phyloP scores from a whole-genome alignment of 2,113 vertebrate species.

The Columba livia region DNA sequence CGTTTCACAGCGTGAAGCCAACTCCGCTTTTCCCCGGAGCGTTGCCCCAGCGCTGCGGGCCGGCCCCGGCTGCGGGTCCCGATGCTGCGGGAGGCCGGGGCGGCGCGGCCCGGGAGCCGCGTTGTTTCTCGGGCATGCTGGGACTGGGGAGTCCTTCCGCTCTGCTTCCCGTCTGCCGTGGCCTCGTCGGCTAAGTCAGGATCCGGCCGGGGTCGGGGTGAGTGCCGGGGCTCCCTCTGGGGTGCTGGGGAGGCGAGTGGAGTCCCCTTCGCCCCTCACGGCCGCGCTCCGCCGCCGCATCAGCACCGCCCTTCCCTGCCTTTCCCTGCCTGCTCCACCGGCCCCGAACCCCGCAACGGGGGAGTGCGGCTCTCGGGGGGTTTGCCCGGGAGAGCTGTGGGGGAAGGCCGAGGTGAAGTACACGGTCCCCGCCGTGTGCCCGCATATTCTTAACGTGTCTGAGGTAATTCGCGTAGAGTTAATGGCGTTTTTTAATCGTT shows the following conservation, averaged over 20 bases:
- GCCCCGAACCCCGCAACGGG: background rate
- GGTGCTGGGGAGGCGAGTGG: background rate
- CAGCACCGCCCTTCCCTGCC: too few species aligned
- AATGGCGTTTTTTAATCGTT: background rate
- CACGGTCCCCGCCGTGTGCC: too few species aligned
- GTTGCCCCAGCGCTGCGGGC: background rate
- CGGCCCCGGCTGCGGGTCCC: too few species aligned
- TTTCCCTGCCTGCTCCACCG: too few species aligned
- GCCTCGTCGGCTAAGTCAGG: rapidly evolving
- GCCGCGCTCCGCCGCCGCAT: rapidly evolving
- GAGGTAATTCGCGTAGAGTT: rapidly evolving
- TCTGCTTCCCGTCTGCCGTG: background rate
- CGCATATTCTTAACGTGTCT: rapidly evolving
- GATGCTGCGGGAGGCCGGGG: too few species aligned
- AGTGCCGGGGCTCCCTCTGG: background rate
- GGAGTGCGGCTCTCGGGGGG: rapidly evolving
- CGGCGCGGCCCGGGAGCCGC: background rate
- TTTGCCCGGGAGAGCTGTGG: background rate
- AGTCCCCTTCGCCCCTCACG: background rate
- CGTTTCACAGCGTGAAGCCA: rapidly evolving
- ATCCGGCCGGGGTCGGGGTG: rapidly evolving
- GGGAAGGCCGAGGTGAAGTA: background rate
- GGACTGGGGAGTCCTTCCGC: background rate
- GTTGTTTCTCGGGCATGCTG: background rate
- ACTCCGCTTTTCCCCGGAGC: rapidly evolving